These are phyloP conservation scores for Morpho achilles DNA, from an alignment of 2,888 invertebrate species.

Conservation along the genomic window DNA sequence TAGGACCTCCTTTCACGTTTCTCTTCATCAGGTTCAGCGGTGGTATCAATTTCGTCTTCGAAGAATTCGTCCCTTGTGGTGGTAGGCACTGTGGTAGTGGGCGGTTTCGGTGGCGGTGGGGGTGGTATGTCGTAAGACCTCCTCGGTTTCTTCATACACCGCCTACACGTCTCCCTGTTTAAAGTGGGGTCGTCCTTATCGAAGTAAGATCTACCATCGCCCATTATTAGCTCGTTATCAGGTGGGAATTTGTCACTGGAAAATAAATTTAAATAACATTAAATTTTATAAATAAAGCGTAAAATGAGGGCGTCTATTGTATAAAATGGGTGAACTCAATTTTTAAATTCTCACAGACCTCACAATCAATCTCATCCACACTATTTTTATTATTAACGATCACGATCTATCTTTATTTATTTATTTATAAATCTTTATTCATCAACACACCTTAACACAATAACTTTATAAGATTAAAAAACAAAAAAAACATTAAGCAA, in stretches of 20 bases:
- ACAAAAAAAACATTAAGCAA: too few relatives aligned
- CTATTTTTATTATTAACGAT: too few relatives aligned
- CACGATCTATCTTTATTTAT: too few relatives aligned
- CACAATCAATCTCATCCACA: too few relatives aligned
- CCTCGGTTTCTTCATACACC: conserved; percentile 40
- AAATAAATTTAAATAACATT: neutral
- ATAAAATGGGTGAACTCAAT: too few relatives aligned
- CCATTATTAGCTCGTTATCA: conserved; percentile 84
- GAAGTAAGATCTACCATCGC: conserved; percentile 78
- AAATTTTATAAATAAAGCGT: too few relatives aligned
- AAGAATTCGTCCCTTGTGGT: conserved; percentile 31
- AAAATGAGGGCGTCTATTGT: too few relatives aligned
- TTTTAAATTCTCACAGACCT: too few relatives aligned
- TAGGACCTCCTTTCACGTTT: conserved; percentile 34
- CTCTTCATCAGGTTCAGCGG: conserved; percentile 31
- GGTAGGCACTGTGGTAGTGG: conserved; percentile 24
- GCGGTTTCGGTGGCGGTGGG: conserved; percentile 22
- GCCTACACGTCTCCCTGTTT: conserved; percentile 36
- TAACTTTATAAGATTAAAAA: too few relatives aligned
- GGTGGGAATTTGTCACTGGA: conserved; percentile 76
- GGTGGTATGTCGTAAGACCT: conserved; percentile 26
- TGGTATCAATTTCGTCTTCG: conserved; percentile 32
- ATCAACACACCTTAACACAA: too few relatives aligned
- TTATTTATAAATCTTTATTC: too few relatives aligned
- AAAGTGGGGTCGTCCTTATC: conserved; percentile 37